Percentiles rank a stretch among this genome's conserved stretches.
phyloP scores from a whole-genome alignment of 2,797 vertebrate genomes.

The Brotula barbata region DNA sequence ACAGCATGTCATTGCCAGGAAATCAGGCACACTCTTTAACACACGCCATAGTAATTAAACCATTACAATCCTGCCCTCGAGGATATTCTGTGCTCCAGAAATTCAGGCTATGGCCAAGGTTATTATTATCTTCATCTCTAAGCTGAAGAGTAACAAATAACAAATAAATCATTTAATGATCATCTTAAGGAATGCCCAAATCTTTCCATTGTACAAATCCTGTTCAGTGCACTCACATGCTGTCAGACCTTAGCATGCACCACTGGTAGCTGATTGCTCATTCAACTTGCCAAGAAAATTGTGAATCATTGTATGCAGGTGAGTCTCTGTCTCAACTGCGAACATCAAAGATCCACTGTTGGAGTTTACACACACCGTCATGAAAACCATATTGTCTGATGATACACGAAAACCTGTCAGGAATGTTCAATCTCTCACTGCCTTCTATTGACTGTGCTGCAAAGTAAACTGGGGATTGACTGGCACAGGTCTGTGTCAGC shows the following conservation, averaged over 20 bases:
- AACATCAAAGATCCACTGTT: conserved; percentile 51
- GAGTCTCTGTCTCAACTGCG: conserved; percentile 36
- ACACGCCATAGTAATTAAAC: conserved; percentile 74
- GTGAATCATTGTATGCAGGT: conserved; percentile 64
- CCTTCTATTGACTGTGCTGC: conserved; percentile 36
- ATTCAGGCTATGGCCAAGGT: conserved; percentile 55
- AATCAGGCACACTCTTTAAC: conserved; percentile 57
- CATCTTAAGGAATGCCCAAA: conserved; percentile 26
- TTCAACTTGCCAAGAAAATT: conserved; percentile 33
- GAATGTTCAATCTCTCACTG: conserved; percentile 46
- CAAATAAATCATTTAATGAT: conserved; percentile 64
- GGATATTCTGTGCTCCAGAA: conserved; percentile 67
- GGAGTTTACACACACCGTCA: conserved; percentile 41
- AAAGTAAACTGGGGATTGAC: conserved; percentile 60
- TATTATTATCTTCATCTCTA: conserved; percentile 68
- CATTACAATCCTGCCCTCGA: conserved; percentile 69
- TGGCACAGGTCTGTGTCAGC: conserved; percentile 54
- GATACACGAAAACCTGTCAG: conserved; percentile 57
- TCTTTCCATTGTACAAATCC: conserved; percentile 34
- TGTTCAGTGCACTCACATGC: conserved; percentile 6
- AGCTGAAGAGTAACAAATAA: conserved; percentile 51
- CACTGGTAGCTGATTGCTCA: conserved; percentile 30
- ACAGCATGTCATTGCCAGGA: conserved; percentile 60
- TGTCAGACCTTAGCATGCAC: conserved; percentile 11
- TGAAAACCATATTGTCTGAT: conserved; percentile 42